Conservation (phyloP, 2,113 vertebrate genomes). For the Xiphophorus couchianus region DNA sequence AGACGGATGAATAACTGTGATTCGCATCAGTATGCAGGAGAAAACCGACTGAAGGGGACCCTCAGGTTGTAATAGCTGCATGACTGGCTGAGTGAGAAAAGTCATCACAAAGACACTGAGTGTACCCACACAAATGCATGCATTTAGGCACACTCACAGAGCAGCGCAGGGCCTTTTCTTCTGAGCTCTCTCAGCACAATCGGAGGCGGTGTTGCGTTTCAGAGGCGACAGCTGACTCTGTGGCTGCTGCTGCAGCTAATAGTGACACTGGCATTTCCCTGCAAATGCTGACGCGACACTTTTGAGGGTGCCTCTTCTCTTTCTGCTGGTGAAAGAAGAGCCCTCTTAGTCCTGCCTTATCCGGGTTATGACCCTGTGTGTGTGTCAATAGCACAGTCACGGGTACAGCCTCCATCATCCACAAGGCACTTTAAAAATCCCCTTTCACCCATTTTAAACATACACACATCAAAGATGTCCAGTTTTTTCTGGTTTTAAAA, state of each 20-base stretch:
- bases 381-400: slow-evolving; percentile 19
- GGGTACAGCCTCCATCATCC: slow-evolving; percentile 37
- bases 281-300: slow-evolving; percentile 66
- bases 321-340: slow-evolving; percentile 36
- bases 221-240: slow-evolving; percentile 52
- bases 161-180: slow-evolving; percentile 32
- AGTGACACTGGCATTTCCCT: slow-evolving; percentile 42
- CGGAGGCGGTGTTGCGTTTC: slow-evolving; percentile 74
- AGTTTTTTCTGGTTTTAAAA: background rate
- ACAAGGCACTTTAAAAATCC: background rate
- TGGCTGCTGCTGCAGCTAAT: slow-evolving; percentile 12
- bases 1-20: slow-evolving; percentile 24
- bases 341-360: slow-evolving; percentile 11
- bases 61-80: slow-evolving; percentile 35
- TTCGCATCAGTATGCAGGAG: slow-evolving; percentile 27
- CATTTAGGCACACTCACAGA: slow-evolving; percentile 18
- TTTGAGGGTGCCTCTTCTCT: slow-evolving; percentile 28
- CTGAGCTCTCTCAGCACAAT: slow-evolving; percentile 70
- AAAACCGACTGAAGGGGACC: slow-evolving; percentile 37
- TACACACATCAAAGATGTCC: background rate
- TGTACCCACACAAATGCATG: background rate
- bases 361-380: slow-evolving; percentile 40
- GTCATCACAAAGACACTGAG: slow-evolving; percentile 24
- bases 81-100: slow-evolving; percentile 4
- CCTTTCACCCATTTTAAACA: background rate